A percentile compares a stretch with the other conserved stretches of the same genome.
Conservation (phyloP, 1,140 invertebrate species). For the Chionoecetes opilio region DNA sequence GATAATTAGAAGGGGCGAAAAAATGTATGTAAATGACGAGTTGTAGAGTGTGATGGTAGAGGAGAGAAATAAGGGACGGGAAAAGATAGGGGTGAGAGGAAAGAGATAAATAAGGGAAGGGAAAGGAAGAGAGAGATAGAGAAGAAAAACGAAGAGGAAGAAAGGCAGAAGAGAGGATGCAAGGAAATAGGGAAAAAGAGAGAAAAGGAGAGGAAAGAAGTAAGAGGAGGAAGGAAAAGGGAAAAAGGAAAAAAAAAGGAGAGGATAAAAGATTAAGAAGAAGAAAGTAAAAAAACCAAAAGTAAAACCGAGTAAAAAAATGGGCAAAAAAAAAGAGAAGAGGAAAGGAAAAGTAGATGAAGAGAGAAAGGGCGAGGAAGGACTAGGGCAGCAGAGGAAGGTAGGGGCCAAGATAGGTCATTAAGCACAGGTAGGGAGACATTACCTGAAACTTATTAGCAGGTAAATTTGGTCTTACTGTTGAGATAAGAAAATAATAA, state of each 20-base stretch:
- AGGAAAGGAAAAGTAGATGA: too few relatives aligned
- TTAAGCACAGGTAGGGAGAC: background rate
- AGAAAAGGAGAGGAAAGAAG: slow-evolving; percentile 3
- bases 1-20: background rate
- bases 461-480: background rate
- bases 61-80: background rate
- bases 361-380: too few relatives aligned
- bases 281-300: too few relatives aligned
- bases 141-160: background rate
- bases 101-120: background rate
- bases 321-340: too few relatives aligned
- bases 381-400: too few relatives aligned
- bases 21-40: background rate
- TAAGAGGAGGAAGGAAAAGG: too few relatives aligned
- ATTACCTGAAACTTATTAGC: background rate
- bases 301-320: too few relatives aligned
- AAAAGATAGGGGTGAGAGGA: background rate
- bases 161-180: background rate
- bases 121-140: slow-evolving; percentile 17
- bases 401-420: too few relatives aligned
- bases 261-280: too few relatives aligned
- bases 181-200: background rate
- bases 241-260: too few relatives aligned
- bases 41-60: background rate
- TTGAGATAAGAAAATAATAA: slow-evolving; percentile 11